Evolutionary conservation across 2,797 vertebrate genomes (phyloP).

Genomic region (Mormyrops attenuatus): DNA sequence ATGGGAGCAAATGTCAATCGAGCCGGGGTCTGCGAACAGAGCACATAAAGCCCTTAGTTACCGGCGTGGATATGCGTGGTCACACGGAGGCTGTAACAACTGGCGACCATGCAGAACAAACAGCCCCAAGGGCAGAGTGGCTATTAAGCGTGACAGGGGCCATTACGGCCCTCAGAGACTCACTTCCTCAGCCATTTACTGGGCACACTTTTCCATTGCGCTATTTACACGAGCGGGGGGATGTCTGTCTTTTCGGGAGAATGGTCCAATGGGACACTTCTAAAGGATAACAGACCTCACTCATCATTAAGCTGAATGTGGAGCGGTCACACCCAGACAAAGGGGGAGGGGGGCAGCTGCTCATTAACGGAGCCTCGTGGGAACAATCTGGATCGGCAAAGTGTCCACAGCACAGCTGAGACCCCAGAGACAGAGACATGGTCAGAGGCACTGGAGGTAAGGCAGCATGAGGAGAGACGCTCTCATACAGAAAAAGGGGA

Average conservation of each 20-base stretch:
- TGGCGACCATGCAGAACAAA: too few species aligned
- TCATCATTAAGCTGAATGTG: neutral
- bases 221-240: neutral
- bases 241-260: neutral
- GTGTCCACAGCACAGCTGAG: neutral
- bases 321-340: neutral
- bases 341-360: neutral
- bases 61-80: conserved; percentile 7
- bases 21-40: neutral
- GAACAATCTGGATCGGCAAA: too few species aligned
- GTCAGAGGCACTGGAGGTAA: neutral
- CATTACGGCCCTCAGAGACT: neutral
- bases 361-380: neutral
- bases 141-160: conserved; percentile 3
- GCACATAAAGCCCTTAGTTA: conserved; percentile 16
- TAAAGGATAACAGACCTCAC: neutral
- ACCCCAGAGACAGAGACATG: neutral
- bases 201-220: neutral
- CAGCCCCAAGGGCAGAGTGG: neutral
- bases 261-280: neutral
- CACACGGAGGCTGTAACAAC: conserved; percentile 11
- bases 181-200: neutral
- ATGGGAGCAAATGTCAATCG: conserved; percentile 19
- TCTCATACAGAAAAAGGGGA: neutral
- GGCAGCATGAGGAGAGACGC: neutral